Evolutionary conservation across 2,797 vertebrate genomes (phyloP), one percentile per base, ranked within the genome.

Genomic region (Sarcoramphus papa): DNA sequence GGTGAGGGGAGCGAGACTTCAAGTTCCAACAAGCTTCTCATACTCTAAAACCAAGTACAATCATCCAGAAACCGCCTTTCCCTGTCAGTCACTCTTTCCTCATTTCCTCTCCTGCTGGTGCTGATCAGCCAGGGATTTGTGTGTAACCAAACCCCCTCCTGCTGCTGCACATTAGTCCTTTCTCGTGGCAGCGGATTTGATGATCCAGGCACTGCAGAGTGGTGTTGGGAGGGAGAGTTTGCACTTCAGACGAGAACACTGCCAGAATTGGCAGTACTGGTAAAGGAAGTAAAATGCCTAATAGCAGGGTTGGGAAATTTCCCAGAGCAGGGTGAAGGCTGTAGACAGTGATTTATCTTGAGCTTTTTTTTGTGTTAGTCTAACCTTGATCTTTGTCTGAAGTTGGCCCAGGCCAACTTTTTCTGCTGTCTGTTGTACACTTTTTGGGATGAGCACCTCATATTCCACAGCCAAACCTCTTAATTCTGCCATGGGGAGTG

Each of bases 71-170:
- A 96, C 95, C 31, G 47, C 93, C 92, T 84, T 94, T 93, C 95
- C 82, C 92, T 95, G 93, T 96, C 96, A 91, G 75, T 97, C 96
- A 81, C 81, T 95, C 91, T 95, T 93, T 14, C 92, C 93, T 94
- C 94, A 96, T 97, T 97, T 96, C 95, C 96, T 96, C 69, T 95
- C 92, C 96, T 95, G 92, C 96, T 96, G 94, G 92, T 96, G 97
- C 97, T 96, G 95, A 96, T 96, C 95, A 96, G 95, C 73, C 87
- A 63, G 94, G 97, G 97, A 97, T 97, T 97, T 97, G 96, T 96
- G 96, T 97, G 96, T 93, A 96, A 96, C 95, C 93, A 92, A 92
- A 92, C 65, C 89, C 78, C 69, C 95, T 95, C 85, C 92, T 92
- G 96, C 94, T 96, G 95, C 93, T 92, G 92, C 87, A 64, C 82